Conservation (phyloP, 2,113 vertebrate genomes). For the Pelodiscus sinensis region DNA sequence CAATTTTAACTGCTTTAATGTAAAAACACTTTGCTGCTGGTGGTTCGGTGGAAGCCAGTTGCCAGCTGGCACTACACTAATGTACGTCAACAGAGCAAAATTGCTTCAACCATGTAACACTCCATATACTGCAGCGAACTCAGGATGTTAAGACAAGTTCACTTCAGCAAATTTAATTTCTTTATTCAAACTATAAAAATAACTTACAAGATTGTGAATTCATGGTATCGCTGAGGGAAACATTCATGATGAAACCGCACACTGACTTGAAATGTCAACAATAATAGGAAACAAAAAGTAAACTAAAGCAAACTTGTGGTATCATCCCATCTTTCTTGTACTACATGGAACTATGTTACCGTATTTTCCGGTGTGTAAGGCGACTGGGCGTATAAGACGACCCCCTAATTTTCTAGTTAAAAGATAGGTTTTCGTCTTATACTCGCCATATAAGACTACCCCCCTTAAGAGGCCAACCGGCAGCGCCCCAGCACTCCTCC, state of each 20-base stretch:
- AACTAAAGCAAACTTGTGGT: not conserved
- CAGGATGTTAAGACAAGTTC: not conserved
- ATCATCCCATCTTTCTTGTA: not conserved
- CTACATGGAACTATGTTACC: not conserved
- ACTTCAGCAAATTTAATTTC: slow-evolving; percentile 18
- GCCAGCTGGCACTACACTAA: slow-evolving; percentile 9
- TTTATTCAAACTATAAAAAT: slow-evolving; percentile 27
- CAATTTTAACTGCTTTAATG: not conserved
- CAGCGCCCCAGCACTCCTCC: no score
- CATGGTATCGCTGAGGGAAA: slow-evolving; percentile 11
- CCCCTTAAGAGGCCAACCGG: no score
- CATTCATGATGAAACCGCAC: not conserved
- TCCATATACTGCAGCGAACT: not conserved
- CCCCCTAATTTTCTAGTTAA: no score
- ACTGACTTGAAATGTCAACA: not conserved
- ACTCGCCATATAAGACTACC: no score
- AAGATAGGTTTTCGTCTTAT: no score
- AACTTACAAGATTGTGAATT: not conserved
- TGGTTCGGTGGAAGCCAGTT: slow-evolving; percentile 21
- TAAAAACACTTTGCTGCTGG: not conserved
- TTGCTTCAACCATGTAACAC: not conserved
- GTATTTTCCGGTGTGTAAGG: no score
- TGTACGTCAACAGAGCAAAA: not conserved
- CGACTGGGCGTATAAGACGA: no score
- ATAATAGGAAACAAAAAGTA: not conserved